Evolutionary conservation across 2,797 vertebrate species (phyloP), one percentile per base, ranked within the genome.

Genomic region (Dicrostonyx torquatus): DNA sequence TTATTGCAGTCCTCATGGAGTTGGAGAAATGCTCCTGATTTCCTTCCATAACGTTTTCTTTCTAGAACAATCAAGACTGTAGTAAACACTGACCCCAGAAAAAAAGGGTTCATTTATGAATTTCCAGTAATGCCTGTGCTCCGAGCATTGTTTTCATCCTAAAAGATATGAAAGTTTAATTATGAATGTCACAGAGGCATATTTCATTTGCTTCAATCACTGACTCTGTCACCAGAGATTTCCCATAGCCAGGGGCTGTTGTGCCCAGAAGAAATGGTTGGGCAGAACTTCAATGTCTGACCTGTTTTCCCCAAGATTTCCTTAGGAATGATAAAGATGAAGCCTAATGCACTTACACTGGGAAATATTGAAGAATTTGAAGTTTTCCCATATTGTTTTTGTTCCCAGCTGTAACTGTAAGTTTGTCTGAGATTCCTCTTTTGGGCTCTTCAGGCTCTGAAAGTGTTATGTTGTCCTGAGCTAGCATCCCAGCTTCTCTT

Each of bases 1-100:
- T 99, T 99, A 99, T 99, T 99, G 98, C 98, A 96, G 98, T 87
- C 97, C 96, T 84, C 0, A 60, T 96, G 96, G 97, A 97, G 98
- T 98, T 98, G 98, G 98, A 98, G 98, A 98, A 98, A 98, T 22
- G 91, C 95, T 98, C 96, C 97, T 90, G 70, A 97, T 99, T 99
- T 98, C 98, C 98, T 98, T 98, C 98, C 98, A 98, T 97, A 97
- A 97, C 97, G 97, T 98, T 98, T 98, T 98, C 98, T 97, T 98
- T 97, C 97, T 97, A 97, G 98, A 99, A 98, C 98, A 98, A 98
- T 98, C 97, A 98, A 94, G 97, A 97, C 93, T 96, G 97, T 97
- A 97, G 96, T 98, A 98, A 98, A 98, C 98, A 98, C 97, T 98
- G 98, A 96, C 97, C 97, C 97, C 95, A 95, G 68, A 34, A 66